Conservation (phyloP, 2,797 vertebrate genomes). For the Rhyacichthys aspro region DNA sequence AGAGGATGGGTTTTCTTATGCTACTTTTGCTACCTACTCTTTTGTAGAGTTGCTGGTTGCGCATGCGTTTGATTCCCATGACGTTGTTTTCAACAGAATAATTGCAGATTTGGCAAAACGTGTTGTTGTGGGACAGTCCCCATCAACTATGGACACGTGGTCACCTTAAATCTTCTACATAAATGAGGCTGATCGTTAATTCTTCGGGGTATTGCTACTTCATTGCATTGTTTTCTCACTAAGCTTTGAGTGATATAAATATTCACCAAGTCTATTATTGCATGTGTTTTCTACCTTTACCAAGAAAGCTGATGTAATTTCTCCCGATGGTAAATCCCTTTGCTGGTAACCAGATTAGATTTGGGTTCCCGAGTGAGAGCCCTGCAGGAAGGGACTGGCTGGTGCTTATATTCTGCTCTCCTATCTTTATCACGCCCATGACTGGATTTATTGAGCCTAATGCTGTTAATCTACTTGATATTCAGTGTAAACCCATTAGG, state of each 20-base stretch:
- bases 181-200: not conserved
- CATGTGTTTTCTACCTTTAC: conserved; percentile 57
- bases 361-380: conserved; percentile 41
- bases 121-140: too few species aligned
- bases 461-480: conserved; percentile 71
- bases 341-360: conserved; percentile 66
- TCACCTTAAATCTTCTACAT: too few species aligned
- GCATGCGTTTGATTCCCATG: too few species aligned
- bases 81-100: too few species aligned
- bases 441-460: conserved; percentile 70
- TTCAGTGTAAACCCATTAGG: conserved; percentile 67
- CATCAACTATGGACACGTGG: too few species aligned
- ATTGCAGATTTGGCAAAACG: too few species aligned
- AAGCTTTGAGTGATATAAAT: conserved; percentile 12
- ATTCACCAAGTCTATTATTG: conserved; percentile 27
- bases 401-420: conserved; percentile 49
- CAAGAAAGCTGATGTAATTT: conserved; percentile 54
- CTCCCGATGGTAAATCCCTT: conserved; percentile 48
- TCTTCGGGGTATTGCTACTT: not conserved
- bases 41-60: too few species aligned
- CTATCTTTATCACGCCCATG: conserved; percentile 51
- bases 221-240: conserved; percentile 19
- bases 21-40: too few species aligned
- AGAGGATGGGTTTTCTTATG: too few species aligned
- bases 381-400: conserved; percentile 47